A percentile compares a stretch with the other conserved stretches of the same genome.
These are phyloP conservation scores for Burhinus bistriatus DNA, from an alignment of 2,113 vertebrate genomes.

Conservation along the genomic window DNA sequence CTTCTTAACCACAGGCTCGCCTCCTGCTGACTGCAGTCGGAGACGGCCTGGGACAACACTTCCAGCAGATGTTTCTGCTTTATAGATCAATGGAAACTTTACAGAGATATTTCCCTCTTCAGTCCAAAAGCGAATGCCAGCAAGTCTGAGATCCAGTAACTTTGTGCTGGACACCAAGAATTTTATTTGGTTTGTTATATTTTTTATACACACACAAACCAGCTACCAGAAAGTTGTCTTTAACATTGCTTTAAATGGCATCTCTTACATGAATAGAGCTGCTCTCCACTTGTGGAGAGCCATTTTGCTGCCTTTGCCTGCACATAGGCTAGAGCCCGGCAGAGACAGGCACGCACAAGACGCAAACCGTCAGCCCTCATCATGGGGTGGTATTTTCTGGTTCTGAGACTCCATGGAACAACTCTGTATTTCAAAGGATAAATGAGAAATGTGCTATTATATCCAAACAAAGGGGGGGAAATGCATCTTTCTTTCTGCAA, in stretches of 20 bases:
- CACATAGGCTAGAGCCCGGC: not conserved
- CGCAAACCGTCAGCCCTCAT: not conserved
- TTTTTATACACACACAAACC: not conserved
- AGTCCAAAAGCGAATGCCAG: conserved; percentile 36
- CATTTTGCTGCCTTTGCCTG: not conserved
- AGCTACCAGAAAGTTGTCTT: conserved; percentile 2
- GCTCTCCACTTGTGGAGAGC: not conserved
- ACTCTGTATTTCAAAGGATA: not conserved
- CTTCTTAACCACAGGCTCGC: conserved; percentile 59
- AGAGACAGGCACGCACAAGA: not conserved
- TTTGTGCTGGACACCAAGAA: conserved; percentile 5
- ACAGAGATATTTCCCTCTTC: conserved; percentile 35
- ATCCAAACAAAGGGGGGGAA: not conserved
- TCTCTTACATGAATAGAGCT: not conserved
- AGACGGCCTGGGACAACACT: conserved; percentile 16
- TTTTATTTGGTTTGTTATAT: conserved; percentile 12
- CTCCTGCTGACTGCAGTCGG: conserved; percentile 53
- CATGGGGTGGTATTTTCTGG: not conserved
- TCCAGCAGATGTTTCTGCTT: conserved; percentile 59
- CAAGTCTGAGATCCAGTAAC: not conserved
- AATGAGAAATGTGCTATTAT: not conserved
- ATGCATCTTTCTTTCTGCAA: not conserved
- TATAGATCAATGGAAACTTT: conserved; percentile 53
- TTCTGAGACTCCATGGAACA: not conserved
- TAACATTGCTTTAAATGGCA: not conserved